Evolutionary conservation across 2,797 vertebrate genomes (phyloP), one percentile per base, ranked within the genome.

Genomic region (Zenarchopterus dispar): DNA sequence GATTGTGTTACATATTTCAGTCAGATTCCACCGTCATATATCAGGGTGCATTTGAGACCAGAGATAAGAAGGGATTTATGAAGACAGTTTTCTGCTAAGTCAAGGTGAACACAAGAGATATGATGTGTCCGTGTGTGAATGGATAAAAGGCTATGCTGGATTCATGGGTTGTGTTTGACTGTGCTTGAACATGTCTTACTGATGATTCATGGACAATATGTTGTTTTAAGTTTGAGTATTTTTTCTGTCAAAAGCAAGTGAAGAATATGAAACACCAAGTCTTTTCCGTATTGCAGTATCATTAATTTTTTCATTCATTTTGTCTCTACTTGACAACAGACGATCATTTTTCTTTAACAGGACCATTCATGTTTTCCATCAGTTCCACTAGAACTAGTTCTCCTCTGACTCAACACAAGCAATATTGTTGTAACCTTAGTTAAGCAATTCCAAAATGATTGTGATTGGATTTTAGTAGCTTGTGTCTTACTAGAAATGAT

Each of bases 61-160:
- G 23, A 78, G 91, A 93, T 91, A 92, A 91, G 81, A n/a, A 46
- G 61, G 87, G 90, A 89, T 93, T 92, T 89, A 88, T 87, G 69
- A 80, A 86, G 54, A 50, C 72, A 78, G 76, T 75, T 65, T 64
- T 81, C 49, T 73, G 76, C 43, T 73, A 73, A 85, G 84, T 89
- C 90, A 88, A 92, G 90, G 89, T 92, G 90, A 91, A 86, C 83
- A 69, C 26, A 65, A 61, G 64, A 84, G 89, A 91, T 91, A 89
- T 66, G 70, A 76, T 46, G 47, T 51, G 31, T 56, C 23, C 64
- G 44, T 65, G 52, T 61, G 67, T 67, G 50, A 62, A 28, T 47
- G 58, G 57, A 28, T 46, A 0, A 17, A 45, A 5, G 36, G 18
- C 45, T 50, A 56, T 39, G 43, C 52, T 41, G 31, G 2, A 39